A percentile compares a stretch with the other conserved stretches of the same genome.
These are phyloP conservation scores for Etia nguti DNA, from an alignment of 2,113 vertebrate genomes.

Conservation along the genomic window DNA sequence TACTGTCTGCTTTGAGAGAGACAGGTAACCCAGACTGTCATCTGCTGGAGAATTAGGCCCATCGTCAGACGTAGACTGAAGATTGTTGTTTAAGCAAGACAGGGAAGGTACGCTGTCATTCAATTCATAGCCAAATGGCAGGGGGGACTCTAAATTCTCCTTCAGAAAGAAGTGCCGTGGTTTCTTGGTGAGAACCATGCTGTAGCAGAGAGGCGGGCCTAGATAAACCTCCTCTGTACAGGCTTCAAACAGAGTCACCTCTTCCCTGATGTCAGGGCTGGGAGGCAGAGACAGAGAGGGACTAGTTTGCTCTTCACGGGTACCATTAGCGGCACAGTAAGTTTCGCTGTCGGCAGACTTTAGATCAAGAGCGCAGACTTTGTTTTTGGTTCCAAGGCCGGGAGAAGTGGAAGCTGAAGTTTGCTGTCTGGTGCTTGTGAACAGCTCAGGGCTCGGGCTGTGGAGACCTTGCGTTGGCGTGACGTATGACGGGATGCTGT, in stretches of 20 bases:
- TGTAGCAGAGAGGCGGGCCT: constrained; percentile 73
- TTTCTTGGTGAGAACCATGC: constrained; percentile 58
- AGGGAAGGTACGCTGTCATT: not conserved
- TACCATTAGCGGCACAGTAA: not conserved
- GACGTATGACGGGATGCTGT: constrained; percentile 13
- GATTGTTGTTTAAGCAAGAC: not conserved
- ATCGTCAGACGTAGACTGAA: not conserved
- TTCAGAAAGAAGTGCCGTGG: not conserved
- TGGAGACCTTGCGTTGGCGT: not conserved
- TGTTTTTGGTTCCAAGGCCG: not conserved
- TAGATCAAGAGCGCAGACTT: not conserved
- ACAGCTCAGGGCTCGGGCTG: constrained; percentile 13
- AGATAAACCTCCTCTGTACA: constrained; percentile 83
- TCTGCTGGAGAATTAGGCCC: not conserved
- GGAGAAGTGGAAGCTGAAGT: not conserved
- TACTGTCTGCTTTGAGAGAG: not conserved
- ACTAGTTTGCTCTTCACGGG: not conserved
- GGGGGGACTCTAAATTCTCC: not conserved
- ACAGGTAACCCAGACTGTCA: not conserved
- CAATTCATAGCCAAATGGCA: not conserved
- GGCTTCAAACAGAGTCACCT: constrained; percentile 85
- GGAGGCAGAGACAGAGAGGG: constrained; percentile 31
- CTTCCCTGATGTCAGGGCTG: constrained; percentile 79
- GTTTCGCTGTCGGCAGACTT: not conserved
- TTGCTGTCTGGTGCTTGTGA: not conserved